phyloP scores from a whole-genome alignment of 2,888 invertebrate genomes.

The Caenorhabditis zanzibari region DNA sequence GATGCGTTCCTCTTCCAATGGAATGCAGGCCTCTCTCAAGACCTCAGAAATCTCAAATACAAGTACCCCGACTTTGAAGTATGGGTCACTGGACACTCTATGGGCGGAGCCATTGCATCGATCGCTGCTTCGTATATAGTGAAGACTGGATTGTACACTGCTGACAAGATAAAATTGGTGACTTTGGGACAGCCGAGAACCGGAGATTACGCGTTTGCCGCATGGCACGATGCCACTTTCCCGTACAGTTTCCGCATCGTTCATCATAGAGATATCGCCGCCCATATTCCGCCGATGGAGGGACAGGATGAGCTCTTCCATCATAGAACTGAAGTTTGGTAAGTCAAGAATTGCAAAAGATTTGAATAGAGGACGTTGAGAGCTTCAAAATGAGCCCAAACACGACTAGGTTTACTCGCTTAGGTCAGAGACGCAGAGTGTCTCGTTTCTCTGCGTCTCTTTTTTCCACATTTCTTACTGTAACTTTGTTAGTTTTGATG shows the following conservation, averaged over 20 bases:
- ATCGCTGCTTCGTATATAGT: slow-evolving; percentile 69
- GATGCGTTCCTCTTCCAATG: slow-evolving; percentile 69
- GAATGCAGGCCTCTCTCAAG: slow-evolving; percentile 65
- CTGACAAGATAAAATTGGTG: slow-evolving; percentile 67
- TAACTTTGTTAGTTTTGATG: too few species aligned
- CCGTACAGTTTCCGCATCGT: slow-evolving; percentile 69
- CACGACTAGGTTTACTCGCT: not conserved
- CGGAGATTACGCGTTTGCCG: slow-evolving; percentile 71
- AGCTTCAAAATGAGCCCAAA: not conserved
- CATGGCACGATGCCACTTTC: slow-evolving; percentile 66
- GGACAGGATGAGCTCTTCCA: slow-evolving; percentile 67
- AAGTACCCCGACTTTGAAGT: slow-evolving; percentile 69
- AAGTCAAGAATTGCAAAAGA: not conserved
- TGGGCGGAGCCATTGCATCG: slow-evolving; percentile 74
- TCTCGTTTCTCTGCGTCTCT: too few species aligned
- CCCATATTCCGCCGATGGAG: slow-evolving; percentile 68
- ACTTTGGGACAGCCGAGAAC: slow-evolving; percentile 77
- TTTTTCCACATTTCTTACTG: too few species aligned
- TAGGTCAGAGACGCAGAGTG: too few species aligned
- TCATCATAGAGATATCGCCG: slow-evolving; percentile 68
- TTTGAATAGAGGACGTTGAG: not conserved
- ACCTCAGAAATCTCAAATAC: slow-evolving; percentile 57
- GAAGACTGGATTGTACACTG: slow-evolving; percentile 46
- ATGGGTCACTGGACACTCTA: slow-evolving; percentile 70
- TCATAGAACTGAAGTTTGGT: slow-evolving; percentile 71